These are phyloP conservation scores for Heliconius hermathena DNA, from an alignment of 1,140 invertebrate species.

Conservation along the genomic window DNA sequence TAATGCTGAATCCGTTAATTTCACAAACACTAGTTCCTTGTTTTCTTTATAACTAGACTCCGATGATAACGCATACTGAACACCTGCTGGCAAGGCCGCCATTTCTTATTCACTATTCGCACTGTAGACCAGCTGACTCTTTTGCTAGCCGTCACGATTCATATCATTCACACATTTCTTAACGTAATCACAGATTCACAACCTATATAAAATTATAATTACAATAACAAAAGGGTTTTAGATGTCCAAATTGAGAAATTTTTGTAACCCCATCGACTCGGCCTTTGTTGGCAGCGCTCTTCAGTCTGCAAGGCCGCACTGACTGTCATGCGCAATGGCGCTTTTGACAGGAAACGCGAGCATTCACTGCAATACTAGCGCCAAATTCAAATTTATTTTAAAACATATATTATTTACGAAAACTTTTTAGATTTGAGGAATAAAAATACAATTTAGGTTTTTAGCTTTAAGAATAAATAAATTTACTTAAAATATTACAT, in stretches of 20 bases:
- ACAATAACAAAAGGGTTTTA: constrained; percentile 80
- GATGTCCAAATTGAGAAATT: constrained; percentile 79
- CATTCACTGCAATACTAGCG: constrained; percentile 78
- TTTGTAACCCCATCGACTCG: constrained; percentile 82
- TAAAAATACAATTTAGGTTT: not conserved
- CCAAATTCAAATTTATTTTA: constrained; percentile 62
- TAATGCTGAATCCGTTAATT: constrained; percentile 95
- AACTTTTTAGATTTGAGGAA: not conserved
- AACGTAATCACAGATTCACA: constrained; percentile 82
- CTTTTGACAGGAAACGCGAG: constrained; percentile 80
- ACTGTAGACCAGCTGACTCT: constrained; percentile 82
- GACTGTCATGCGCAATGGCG: constrained; percentile 81
- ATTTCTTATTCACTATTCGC: constrained; percentile 87
- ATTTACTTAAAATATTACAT: not conserved
- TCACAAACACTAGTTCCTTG: constrained; percentile 96
- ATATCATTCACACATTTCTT: constrained; percentile 82
- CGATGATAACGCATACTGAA: constrained; percentile 97
- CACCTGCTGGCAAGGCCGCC: constrained; percentile 96
- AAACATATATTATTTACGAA: not conserved
- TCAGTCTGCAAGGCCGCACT: constrained; percentile 82
- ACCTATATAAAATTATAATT: constrained; percentile 82
- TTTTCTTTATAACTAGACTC: constrained; percentile 91
- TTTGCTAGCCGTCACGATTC: constrained; percentile 81
- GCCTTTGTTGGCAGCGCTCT: constrained; percentile 81
- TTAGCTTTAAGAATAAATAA: not conserved